Percentiles rank a stretch among this genome's conserved stretches.
Conservation (phyloP, 2,888 invertebrate species). For the Lasioglossum lativentre region DNA sequence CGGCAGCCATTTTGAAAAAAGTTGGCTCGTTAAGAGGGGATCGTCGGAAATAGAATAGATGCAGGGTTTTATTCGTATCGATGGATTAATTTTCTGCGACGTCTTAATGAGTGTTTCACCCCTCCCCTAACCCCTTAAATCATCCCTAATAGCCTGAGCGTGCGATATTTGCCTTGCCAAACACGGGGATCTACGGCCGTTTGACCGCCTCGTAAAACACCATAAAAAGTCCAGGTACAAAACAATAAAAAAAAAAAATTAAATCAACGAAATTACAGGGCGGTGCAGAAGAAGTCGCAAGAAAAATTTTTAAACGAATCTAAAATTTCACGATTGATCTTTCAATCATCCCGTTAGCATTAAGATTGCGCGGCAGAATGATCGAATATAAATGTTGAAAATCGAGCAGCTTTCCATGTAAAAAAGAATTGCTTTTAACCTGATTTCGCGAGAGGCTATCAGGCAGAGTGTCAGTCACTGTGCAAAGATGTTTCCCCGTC, state of each 20-base stretch:
- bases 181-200: not conserved
- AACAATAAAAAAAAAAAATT: not conserved
- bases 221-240: not conserved
- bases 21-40: conserved; percentile 16
- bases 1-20: conserved; percentile 3
- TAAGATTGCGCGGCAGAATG: too few relatives aligned
- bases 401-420: not conserved
- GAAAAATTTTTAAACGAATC: too few relatives aligned
- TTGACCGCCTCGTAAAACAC: not conserved
- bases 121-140: conserved; percentile 14
- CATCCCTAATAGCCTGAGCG: conserved; percentile 16
- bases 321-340: too few relatives aligned
- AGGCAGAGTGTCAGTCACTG: not conserved
- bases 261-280: not conserved
- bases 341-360: not conserved
- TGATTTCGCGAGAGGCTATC: not conserved
- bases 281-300: too few relatives aligned
- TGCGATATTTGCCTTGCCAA: conserved; percentile 15
- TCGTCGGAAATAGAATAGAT: conserved; percentile 18
- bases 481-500: conserved; percentile 7
- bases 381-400: not conserved
- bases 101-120: conserved; percentile 32
- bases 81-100: conserved; percentile 36
- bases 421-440: not conserved
- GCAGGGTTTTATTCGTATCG: conserved; percentile 29